Evolutionary conservation across 2,113 vertebrate genomes (phyloP).

Genomic region (Aramus guarauna): DNA sequence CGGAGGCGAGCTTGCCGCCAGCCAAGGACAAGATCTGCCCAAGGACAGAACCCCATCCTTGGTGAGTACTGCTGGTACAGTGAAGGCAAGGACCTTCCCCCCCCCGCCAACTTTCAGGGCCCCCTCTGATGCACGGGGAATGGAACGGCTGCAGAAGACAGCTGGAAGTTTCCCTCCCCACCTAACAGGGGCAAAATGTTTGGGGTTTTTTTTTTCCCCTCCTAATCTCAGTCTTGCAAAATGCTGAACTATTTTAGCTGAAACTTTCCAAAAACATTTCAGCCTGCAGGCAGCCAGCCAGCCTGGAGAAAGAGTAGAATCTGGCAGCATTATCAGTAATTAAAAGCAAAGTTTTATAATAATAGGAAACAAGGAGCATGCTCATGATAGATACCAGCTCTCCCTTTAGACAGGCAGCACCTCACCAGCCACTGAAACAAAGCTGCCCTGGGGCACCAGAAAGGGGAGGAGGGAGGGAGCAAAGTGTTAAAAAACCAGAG

Average conservation of each 20-base stretch:
- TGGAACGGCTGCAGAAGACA: not conserved
- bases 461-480: not conserved
- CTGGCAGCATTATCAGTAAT: not conserved
- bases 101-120: not conserved
- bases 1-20: not conserved
- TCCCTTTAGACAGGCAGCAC: not conserved
- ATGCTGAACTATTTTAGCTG: not conserved
- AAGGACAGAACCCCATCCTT: not conserved
- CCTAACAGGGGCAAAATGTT: not conserved
- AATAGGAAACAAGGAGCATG: not conserved
- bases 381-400: not conserved
- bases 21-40: not conserved
- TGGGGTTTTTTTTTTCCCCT: not conserved
- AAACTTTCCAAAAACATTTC: constrained; percentile 9
- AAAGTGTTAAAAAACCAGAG: not conserved
- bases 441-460: not conserved
- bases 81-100: not conserved
- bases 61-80: not conserved
- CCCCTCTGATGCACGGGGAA: not conserved
- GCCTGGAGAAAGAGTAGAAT: not conserved
- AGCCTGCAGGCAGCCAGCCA: constrained; percentile 1
- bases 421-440: not conserved
- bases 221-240: constrained; percentile 29
- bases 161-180: not conserved
- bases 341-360: not conserved